A percentile compares a stretch with the other conserved stretches of the same genome.
phyloP scores from a whole-genome alignment of 2,113 vertebrate species.

The Arvicanthis niloticus region DNA sequence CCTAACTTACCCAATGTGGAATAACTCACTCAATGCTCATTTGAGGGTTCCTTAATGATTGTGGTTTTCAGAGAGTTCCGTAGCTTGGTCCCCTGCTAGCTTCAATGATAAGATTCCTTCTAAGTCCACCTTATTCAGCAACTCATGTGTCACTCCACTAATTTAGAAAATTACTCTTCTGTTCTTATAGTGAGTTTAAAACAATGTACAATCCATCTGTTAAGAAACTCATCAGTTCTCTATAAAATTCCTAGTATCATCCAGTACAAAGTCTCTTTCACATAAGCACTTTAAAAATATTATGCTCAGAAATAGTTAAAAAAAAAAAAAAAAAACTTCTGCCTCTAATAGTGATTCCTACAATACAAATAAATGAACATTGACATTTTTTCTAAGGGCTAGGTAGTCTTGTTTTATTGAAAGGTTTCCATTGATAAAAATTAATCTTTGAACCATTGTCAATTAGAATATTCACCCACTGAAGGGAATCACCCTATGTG shows the following conservation, averaged over 20 bases:
- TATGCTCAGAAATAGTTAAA: not conserved
- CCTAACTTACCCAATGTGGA: not conserved
- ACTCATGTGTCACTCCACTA: not conserved
- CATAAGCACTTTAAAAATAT: not conserved
- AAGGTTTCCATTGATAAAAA: slow-evolving; percentile 23
- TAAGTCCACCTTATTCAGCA: not conserved
- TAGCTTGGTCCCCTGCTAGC: not conserved
- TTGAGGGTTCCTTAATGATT: not conserved
- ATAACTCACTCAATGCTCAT: not conserved
- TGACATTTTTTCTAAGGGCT: not conserved
- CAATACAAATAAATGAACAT: not conserved
- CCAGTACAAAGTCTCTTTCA: not conserved
- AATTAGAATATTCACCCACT: not conserved
- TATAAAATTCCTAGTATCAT: not conserved
- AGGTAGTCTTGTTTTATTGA: not conserved
- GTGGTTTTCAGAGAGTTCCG: not conserved
- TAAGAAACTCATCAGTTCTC: not conserved
- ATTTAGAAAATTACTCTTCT: not conserved
- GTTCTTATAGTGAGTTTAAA: not conserved
- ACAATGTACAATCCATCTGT: not conserved
- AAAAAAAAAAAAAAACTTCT: not conserved
- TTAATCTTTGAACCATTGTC: slow-evolving; percentile 49
- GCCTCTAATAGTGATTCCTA: not conserved
- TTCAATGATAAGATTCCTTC: not conserved
- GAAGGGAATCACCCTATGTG: slow-evolving; percentile 16